These are phyloP conservation scores for Yponomeuta malinellus DNA, from an alignment of 2,888 invertebrate genomes.

Conservation along the genomic window DNA sequence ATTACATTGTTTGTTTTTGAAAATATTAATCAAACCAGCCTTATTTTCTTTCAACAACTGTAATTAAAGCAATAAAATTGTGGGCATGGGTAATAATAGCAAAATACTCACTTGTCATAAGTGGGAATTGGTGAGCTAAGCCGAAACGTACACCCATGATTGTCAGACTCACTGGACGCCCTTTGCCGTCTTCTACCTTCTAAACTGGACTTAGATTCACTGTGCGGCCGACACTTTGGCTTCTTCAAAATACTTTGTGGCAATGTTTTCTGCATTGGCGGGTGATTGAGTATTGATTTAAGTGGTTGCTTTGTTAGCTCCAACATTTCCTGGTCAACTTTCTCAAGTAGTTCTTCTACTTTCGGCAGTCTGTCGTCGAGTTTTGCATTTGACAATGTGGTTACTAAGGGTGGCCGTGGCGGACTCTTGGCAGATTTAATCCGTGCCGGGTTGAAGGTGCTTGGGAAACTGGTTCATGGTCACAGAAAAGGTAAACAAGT, in stretches of 20 bases:
- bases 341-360: conserved; percentile 66
- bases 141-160: conserved; percentile 39
- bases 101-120: conserved; percentile 53
- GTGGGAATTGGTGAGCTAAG: conserved; percentile 48
- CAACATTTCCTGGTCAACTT: conserved; percentile 62
- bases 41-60: too few relatives aligned
- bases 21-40: too few relatives aligned
- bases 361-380: conserved; percentile 54
- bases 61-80: too few relatives aligned
- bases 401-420: conserved; percentile 39
- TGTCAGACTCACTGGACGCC: conserved; percentile 70
- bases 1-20: too few relatives aligned
- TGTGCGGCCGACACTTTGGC: conserved; percentile 50
- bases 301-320: conserved; percentile 59
- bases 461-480: not conserved
- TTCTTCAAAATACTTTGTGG: conserved; percentile 64
- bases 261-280: conserved; percentile 52
- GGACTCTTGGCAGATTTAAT: conserved; percentile 33
- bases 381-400: not conserved
- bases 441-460: not conserved
- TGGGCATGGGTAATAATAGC: not conserved
- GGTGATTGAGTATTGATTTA: conserved; percentile 68
- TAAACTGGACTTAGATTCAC: conserved; percentile 39
- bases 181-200: conserved; percentile 65
- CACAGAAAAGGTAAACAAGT: not conserved